phyloP scores from a whole-genome alignment of 2,888 invertebrate species.

The Cephus pulcher region DNA sequence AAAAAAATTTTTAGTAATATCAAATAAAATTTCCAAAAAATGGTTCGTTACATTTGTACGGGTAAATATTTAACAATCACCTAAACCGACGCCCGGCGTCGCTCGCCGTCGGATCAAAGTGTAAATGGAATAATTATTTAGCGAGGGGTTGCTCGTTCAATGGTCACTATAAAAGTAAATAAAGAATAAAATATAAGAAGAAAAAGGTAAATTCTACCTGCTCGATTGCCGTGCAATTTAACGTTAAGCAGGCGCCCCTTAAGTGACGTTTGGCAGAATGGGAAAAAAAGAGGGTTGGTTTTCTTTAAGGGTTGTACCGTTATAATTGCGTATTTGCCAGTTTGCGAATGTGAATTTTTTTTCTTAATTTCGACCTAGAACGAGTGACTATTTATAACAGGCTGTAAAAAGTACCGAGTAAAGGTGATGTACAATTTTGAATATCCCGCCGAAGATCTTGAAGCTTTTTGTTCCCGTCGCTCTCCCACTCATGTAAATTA shows the following conservation, averaged over 20 bases:
- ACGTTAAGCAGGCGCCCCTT: no score
- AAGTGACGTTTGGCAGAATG: not conserved
- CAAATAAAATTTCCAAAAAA: not conserved
- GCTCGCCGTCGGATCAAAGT: not conserved
- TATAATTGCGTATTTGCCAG: not conserved
- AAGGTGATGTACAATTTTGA: not conserved
- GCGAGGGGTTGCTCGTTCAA: not conserved
- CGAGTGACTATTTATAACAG: not conserved
- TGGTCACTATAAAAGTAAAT: not conserved
- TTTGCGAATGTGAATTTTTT: not conserved
- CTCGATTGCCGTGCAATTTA: not conserved
- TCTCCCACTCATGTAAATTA: not conserved
- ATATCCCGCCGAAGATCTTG: no score
- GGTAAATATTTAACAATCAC: not conserved
- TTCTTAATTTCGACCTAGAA: not conserved
- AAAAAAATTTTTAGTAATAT: not conserved
- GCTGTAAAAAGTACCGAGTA: not conserved
- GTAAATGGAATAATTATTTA: not conserved
- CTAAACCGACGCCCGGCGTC: not conserved
- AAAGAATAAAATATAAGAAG: not conserved
- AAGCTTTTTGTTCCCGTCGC: not conserved
- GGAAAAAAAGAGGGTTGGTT: not conserved
- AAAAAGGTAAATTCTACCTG: not conserved
- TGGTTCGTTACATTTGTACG: not conserved
- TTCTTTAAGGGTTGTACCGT: not conserved